Conservation (phyloP, 2,888 invertebrate species). For the Dusona sp. region DNA sequence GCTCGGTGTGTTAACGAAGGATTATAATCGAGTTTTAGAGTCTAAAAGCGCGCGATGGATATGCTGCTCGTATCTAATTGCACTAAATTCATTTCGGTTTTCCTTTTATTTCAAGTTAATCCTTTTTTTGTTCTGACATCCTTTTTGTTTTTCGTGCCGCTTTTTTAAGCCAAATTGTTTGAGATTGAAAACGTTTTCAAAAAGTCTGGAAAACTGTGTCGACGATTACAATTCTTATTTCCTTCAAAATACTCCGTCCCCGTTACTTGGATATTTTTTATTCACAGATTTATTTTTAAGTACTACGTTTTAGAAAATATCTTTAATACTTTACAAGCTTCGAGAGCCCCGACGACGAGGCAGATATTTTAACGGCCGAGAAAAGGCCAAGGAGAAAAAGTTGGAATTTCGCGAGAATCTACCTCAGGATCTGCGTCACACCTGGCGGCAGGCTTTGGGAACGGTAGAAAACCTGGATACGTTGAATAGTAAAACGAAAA, state of each 20-base stretch:
- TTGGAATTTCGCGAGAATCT: neutral
- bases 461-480: neutral
- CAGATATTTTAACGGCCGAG: neutral
- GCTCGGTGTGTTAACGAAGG: neutral
- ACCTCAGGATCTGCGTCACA: neutral
- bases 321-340: neutral
- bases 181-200: neutral
- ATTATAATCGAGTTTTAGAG: neutral
- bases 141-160: neutral
- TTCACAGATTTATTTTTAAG: neutral
- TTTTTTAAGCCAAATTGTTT: neutral
- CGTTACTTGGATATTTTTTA: neutral
- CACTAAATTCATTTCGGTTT: neutral
- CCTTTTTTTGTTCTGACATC: neutral
- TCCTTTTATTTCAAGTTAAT: too few relatives aligned
- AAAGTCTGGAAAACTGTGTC: slow-evolving; percentile 5
- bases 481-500: neutral
- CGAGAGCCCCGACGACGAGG: neutral
- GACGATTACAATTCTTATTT: neutral
- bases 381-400: neutral
- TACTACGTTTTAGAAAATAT: slow-evolving; percentile 5
- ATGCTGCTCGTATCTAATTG: neutral
- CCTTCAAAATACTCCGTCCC: neutral
- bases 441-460: neutral
- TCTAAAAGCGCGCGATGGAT: neutral